Evolutionary conservation across 1,140 invertebrate genomes (phyloP).

Genomic region (Diploscapter pachys): DNA sequence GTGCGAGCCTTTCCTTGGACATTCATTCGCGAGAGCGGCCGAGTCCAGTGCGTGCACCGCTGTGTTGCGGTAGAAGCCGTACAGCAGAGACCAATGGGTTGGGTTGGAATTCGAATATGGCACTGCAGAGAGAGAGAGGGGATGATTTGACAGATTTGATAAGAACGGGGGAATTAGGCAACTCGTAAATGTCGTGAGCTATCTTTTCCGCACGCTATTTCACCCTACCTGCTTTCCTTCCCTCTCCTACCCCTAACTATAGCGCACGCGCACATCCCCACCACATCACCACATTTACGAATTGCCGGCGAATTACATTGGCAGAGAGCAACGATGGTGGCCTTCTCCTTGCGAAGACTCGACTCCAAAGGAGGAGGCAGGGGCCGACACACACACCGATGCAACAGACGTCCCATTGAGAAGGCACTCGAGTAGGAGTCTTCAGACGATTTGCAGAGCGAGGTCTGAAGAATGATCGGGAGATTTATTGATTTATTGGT

Average conservation of each 20-base stretch:
- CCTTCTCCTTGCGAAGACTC: conserved; percentile 14
- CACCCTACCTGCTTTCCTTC: neutral
- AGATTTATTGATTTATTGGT: neutral
- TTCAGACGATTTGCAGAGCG: neutral
- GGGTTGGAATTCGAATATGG: conserved; percentile 16
- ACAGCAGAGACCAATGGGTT: conserved; percentile 12
- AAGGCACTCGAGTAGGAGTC: neutral
- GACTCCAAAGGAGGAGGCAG: neutral
- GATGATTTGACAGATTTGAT: neutral
- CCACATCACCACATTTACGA: too few species aligned
- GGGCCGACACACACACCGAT: neutral
- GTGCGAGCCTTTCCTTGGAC: conserved; percentile 12
- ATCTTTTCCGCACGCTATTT: too few species aligned
- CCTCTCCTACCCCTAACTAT: neutral
- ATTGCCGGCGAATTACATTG: neutral
- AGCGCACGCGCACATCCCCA: too few species aligned
- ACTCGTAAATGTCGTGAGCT: neutral
- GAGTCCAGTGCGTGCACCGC: neutral
- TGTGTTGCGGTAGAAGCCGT: conserved; percentile 17
- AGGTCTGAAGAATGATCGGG: neutral
- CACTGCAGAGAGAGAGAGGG: conserved; percentile 8
- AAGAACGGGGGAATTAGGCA: neutral
- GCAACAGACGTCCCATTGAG: neutral
- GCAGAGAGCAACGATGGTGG: neutral
- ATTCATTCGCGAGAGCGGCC: conserved; percentile 5